Percentiles rank a stretch among this genome's conserved stretches.
Evolutionary conservation across 1,140 invertebrate species (phyloP).

Genomic region (Drosophila kohkoa): DNA sequence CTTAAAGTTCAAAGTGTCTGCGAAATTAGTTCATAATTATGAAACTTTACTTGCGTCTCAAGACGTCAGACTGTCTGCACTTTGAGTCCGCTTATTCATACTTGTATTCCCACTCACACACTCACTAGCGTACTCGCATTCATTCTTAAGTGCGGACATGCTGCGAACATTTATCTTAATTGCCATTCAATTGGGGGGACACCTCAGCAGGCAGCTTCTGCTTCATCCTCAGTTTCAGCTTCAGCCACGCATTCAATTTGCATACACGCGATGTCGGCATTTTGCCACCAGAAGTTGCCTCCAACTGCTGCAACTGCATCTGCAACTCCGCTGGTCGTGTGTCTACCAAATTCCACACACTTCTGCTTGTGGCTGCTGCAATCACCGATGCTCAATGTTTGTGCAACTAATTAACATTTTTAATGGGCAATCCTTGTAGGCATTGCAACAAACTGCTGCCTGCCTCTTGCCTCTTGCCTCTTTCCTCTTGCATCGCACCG

Average conservation of each 20-base stretch:
- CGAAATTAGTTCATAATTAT: constrained; percentile 73
- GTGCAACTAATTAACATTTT: constrained; percentile 83
- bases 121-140: not conserved
- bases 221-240: not conserved
- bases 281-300: constrained; percentile 1
- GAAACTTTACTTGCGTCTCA: constrained; percentile 26
- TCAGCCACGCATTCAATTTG: constrained; percentile 67
- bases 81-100: not conserved
- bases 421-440: constrained; percentile 80
- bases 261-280: constrained; percentile 59
- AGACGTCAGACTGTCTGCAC: constrained; percentile 43
- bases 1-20: constrained; percentile 58
- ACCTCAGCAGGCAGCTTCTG: constrained; percentile 24
- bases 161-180: constrained; percentile 82
- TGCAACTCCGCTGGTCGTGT: constrained; percentile 22
- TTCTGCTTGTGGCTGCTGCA: constrained; percentile 31
- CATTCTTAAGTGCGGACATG: constrained; percentile 74
- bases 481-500: not conserved
- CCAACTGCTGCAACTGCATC: constrained; percentile 2
- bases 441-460: constrained; percentile 22
- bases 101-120: too few relatives aligned
- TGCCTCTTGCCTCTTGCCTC: too few relatives aligned
- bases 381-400: constrained; percentile 78
- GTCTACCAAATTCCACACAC: constrained; percentile 38
- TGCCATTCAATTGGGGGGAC: constrained; percentile 79